Conservation (phyloP, 2,888 invertebrate genomes). For the Diarsia dahlii region DNA sequence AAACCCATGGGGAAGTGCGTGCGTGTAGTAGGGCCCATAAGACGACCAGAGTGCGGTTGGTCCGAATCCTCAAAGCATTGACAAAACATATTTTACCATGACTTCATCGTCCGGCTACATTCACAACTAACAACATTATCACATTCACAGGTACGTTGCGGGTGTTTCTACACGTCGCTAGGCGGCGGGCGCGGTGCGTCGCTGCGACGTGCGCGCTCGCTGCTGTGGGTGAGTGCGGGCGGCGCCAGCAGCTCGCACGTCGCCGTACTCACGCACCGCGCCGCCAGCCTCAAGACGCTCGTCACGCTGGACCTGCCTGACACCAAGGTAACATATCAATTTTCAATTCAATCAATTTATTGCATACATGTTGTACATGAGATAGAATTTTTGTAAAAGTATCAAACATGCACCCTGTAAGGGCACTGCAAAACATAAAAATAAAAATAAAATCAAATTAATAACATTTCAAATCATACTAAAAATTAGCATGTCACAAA, state of each 20-base stretch:
- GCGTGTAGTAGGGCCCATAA: too few species aligned
- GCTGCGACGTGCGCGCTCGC: slow-evolving; percentile 93
- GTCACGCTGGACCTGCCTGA: slow-evolving; percentile 95
- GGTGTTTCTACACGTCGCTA: slow-evolving; percentile 95
- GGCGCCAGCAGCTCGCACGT: slow-evolving; percentile 94
- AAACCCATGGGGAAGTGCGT: too few species aligned
- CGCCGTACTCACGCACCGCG: slow-evolving; percentile 94
- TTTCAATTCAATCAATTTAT: too few species aligned
- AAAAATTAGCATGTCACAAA: too few species aligned
- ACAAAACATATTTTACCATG: not conserved
- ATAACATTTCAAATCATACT: too few species aligned
- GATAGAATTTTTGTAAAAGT: too few species aligned
- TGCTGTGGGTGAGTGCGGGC: slow-evolving; percentile 97
- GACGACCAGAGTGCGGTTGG: not conserved
- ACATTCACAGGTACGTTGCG: slow-evolving; percentile 94
- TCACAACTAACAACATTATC: not conserved
- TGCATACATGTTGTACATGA: too few species aligned
- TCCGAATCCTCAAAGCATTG: not conserved
- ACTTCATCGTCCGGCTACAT: not conserved
- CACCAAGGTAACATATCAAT: slow-evolving; percentile 92
- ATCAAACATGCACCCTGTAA: too few species aligned
- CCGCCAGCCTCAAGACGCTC: slow-evolving; percentile 94
- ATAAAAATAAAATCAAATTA: too few species aligned
- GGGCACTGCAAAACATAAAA: too few species aligned
- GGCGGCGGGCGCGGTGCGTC: slow-evolving; percentile 83